Evolutionary conservation across 2,797 vertebrate genomes (phyloP).

Genomic region (Lithobates pipiens): DNA sequence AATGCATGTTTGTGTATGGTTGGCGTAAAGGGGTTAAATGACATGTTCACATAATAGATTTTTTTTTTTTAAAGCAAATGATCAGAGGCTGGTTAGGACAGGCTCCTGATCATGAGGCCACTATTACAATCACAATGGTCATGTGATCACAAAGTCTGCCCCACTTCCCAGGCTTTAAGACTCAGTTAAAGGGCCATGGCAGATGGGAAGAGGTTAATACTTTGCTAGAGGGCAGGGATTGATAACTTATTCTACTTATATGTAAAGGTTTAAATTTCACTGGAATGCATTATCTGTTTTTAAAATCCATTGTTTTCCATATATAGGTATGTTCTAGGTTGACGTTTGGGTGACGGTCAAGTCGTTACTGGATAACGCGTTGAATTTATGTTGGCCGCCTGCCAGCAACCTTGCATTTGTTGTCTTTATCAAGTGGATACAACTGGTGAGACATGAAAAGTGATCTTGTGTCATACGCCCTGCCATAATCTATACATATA

Average conservation of each 20-base stretch:
- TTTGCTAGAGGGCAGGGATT: constrained; percentile 11
- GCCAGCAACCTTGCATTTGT: neutral
- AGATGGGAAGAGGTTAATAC: too few species aligned
- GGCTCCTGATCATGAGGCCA: too few species aligned
- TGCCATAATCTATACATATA: neutral
- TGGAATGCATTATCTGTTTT: constrained; percentile 20
- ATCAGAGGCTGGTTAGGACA: too few species aligned
- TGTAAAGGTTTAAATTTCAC: constrained; percentile 1
- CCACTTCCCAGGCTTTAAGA: too few species aligned
- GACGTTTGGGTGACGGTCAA: neutral
- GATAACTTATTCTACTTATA: neutral
- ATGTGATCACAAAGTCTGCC: too few species aligned
- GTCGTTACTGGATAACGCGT: neutral
- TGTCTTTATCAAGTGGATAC: neutral
- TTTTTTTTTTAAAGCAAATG: too few species aligned
- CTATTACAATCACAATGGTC: too few species aligned
- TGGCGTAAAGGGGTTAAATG: too few species aligned
- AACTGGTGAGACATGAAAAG: constrained; percentile 5
- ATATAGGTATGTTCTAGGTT: neutral
- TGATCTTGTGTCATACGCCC: neutral
- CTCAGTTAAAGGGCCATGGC: too few species aligned
- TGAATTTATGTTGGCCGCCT: neutral
- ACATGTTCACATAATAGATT: too few species aligned
- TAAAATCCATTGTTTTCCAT: neutral
- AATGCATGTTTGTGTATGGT: too few species aligned